A percentile compares a stretch with the other conserved stretches of the same genome.
Evolutionary conservation across 2,113 vertebrate species (phyloP).

Genomic region (Chrysemys picta): DNA sequence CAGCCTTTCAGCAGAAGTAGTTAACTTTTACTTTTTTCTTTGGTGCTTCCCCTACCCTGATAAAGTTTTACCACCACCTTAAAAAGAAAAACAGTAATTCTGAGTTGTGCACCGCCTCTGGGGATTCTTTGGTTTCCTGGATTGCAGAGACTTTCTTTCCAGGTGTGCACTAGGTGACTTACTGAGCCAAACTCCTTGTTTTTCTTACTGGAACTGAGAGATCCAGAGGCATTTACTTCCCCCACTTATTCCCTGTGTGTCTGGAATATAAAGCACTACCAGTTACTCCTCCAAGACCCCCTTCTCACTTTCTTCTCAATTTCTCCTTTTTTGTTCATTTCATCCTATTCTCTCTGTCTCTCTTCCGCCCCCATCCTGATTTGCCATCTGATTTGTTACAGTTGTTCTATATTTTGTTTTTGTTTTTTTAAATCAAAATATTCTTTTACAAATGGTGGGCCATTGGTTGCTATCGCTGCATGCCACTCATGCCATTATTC

Average conservation of each 20-base stretch:
- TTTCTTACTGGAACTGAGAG: constrained; percentile 34
- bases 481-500: constrained; percentile 30
- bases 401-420: constrained; percentile 53
- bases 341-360: constrained; percentile 4
- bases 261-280: not conserved
- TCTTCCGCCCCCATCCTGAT: constrained; percentile 6
- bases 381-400: constrained; percentile 39
- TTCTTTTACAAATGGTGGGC: constrained; percentile 54
- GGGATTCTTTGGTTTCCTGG: constrained; percentile 12
- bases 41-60: not conserved
- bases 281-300: not conserved
- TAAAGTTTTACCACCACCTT: constrained; percentile 44
- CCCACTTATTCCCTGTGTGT: not conserved
- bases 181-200: constrained; percentile 7
- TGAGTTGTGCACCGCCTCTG: constrained; percentile 5
- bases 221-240: constrained; percentile 33
- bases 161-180: not conserved
- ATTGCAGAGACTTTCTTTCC: constrained; percentile 4
- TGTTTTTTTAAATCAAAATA: constrained; percentile 54
- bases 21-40: not conserved
- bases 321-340: not conserved
- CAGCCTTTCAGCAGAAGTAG: not conserved
- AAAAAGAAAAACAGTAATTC: constrained; percentile 31
- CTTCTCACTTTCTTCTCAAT: not conserved
- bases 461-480: constrained; percentile 25